A percentile compares a stretch with the other conserved stretches of the same genome.
Conservation (phyloP, 2,113 vertebrate genomes). For the Alethe diademata region DNA sequence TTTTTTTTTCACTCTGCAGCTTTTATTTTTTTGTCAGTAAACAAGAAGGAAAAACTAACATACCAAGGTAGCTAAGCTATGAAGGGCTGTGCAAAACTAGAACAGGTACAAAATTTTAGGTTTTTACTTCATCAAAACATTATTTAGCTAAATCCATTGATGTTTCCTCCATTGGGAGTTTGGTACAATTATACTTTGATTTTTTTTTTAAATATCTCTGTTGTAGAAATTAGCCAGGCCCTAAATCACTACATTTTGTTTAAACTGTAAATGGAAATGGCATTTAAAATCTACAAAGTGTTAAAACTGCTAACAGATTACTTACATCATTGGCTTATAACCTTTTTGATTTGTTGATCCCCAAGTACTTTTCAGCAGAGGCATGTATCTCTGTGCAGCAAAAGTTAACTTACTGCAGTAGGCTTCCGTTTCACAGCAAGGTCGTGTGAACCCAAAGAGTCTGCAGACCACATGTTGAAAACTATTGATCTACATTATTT, state of each 20-base stretch:
- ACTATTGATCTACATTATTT: slow-evolving; percentile 56
- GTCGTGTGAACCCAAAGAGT: slow-evolving; percentile 19
- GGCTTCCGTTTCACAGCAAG: slow-evolving; percentile 19
- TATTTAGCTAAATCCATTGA: neutral
- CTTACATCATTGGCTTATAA: slow-evolving; percentile 17
- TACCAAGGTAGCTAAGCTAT: neutral
- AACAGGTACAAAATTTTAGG: neutral
- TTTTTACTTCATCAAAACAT: neutral
- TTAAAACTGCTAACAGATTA: slow-evolving; percentile 17
- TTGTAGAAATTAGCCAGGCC: neutral
- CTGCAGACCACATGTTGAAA: slow-evolving; percentile 53
- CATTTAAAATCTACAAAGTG: slow-evolving; percentile 3
- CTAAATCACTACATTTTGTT: neutral
- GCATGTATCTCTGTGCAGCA: neutral
- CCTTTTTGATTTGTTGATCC: slow-evolving; percentile 55
- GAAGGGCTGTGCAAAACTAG: neutral
- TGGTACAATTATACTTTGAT: neutral
- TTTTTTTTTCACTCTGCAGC: neutral
- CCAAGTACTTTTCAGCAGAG: slow-evolving; percentile 18
- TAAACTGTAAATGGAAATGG: neutral
- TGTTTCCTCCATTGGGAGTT: neutral
- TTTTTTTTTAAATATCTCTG: neutral
- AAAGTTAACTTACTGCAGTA: slow-evolving; percentile 41
- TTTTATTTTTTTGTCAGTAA: neutral
- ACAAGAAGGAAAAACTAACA: neutral